A percentile compares a stretch with the other conserved stretches of the same genome.
phyloP scores from a whole-genome alignment of 2,113 vertebrate species.

The Lycaon pictus region DNA sequence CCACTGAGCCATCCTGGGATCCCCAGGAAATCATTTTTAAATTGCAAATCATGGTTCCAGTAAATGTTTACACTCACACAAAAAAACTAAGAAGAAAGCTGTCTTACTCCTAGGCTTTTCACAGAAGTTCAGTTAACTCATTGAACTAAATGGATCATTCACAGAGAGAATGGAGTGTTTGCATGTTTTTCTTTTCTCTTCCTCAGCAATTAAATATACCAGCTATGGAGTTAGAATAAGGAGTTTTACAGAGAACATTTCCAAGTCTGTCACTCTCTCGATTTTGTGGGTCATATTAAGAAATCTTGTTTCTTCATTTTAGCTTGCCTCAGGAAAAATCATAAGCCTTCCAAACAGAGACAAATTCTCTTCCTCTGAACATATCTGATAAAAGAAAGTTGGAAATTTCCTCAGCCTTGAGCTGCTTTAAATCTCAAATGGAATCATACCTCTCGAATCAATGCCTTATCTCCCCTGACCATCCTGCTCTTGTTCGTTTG shows the following conservation, averaged over 20 bases:
- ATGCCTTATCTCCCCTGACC: not conserved
- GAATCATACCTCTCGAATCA: not conserved
- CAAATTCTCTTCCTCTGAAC: constrained; percentile 49
- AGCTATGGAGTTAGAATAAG: not conserved
- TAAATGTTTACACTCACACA: not conserved
- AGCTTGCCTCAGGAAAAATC: constrained; percentile 51
- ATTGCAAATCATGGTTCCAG: constrained; percentile 47
- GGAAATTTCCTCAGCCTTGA: constrained; percentile 35
- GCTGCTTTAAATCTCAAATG: not conserved
- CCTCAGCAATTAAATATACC: not conserved
- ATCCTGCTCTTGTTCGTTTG: not conserved
- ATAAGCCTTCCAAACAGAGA: constrained; percentile 38
- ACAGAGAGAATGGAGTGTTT: not conserved
- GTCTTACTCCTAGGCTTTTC: constrained; percentile 2
- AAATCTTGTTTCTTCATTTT: constrained; percentile 48
- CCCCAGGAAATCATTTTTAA: not conserved
- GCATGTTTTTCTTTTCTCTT: not conserved
- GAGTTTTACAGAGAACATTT: not conserved
- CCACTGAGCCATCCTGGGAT: no score
- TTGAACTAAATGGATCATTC: not conserved
- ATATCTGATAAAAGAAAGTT: constrained; percentile 16
- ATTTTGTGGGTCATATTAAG: not conserved
- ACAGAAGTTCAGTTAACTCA: not conserved
- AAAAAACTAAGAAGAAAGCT: constrained; percentile 50
- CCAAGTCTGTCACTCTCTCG: not conserved